Percentiles rank a stretch among this genome's conserved stretches.
Evolutionary conservation across 2,888 invertebrate species (phyloP).

Genomic region (Encarsia formosa): DNA sequence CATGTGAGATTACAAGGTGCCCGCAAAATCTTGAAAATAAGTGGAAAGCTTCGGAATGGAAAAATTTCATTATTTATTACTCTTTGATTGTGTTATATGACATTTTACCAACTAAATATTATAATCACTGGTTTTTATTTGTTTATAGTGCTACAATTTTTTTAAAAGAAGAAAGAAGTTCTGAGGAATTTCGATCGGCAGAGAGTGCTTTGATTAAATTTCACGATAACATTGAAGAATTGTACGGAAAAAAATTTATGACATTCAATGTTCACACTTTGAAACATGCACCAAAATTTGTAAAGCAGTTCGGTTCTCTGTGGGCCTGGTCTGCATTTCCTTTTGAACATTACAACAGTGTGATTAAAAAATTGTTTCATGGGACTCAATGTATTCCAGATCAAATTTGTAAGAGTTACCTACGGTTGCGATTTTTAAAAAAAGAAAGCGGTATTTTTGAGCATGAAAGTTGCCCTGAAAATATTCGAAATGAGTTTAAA

Average conservation of each 20-base stretch:
- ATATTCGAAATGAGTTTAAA: not conserved
- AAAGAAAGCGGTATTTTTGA: not conserved
- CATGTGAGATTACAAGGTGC: too few species aligned
- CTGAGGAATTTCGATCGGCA: not conserved
- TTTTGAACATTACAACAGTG: constrained; percentile 20
- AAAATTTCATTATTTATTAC: too few species aligned
- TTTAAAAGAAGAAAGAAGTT: constrained; percentile 5
- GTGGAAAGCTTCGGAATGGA: too few species aligned
- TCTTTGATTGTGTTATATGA: too few species aligned
- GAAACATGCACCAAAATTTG: constrained; percentile 17
- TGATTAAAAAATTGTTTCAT: too few species aligned
- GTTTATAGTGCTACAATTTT: constrained; percentile 13
- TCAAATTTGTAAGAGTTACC: not conserved
- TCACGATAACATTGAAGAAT: constrained; percentile 2
- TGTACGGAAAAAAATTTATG: constrained; percentile 12
- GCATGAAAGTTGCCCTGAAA: not conserved
- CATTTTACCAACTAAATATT: constrained; percentile 11
- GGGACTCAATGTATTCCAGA: too few species aligned
- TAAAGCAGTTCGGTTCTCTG: constrained; percentile 11
- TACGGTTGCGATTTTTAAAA: constrained; percentile 1
- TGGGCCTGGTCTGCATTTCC: constrained; percentile 22
- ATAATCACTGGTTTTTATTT: constrained; percentile 20
- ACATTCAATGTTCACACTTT: constrained; percentile 21
- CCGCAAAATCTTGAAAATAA: too few species aligned
- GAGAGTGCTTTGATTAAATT: constrained; percentile 7